phyloP scores from a whole-genome alignment of 1,140 invertebrate genomes.

The Zaprionus nigranus region DNA sequence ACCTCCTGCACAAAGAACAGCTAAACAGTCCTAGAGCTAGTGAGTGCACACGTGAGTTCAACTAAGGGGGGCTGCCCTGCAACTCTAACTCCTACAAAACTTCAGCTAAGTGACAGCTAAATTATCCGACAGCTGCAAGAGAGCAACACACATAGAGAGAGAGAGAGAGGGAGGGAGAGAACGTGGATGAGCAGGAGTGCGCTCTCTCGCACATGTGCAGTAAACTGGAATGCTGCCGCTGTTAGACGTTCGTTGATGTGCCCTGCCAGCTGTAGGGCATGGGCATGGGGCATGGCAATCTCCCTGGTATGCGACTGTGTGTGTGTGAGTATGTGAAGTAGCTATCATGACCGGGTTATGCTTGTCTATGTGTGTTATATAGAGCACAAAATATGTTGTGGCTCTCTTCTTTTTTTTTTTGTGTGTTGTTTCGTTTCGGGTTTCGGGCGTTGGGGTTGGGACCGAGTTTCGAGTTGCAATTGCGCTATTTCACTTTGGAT shows the following conservation, averaged over 20 bases:
- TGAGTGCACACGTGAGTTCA: constrained; percentile 8
- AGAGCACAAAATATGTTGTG: constrained; percentile 30
- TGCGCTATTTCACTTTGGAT: constrained; percentile 32
- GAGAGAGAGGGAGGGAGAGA: constrained; percentile 12
- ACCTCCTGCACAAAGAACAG: constrained; percentile 41
- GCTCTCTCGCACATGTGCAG: constrained; percentile 33
- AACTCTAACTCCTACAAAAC: constrained; percentile 13
- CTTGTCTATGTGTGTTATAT: constrained; percentile 43
- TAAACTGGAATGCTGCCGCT: constrained; percentile 39
- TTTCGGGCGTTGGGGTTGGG: constrained; percentile 13
- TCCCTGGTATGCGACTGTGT: constrained; percentile 19
- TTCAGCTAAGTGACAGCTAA: constrained; percentile 38
- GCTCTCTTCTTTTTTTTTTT: constrained; percentile 5
- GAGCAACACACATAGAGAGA: constrained; percentile 1
- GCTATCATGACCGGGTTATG: constrained; percentile 53
- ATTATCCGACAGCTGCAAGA: constrained; percentile 33
- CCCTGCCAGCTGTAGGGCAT: constrained; percentile 25
- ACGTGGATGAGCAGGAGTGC: background rate
- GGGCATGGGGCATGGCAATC: constrained; percentile 31
- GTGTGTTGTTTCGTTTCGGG: background rate
- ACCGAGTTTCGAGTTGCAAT: constrained; percentile 37
- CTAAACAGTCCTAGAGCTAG: constrained; percentile 68
- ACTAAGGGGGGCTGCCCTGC: constrained; percentile 10
- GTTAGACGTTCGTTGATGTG: constrained; percentile 6
- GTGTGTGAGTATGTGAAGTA: constrained; percentile 36